Evolutionary conservation across 1,140 invertebrate species (phyloP), one percentile per base, ranked within the genome.

Genomic region (Macrobrachium nipponense): DNA sequence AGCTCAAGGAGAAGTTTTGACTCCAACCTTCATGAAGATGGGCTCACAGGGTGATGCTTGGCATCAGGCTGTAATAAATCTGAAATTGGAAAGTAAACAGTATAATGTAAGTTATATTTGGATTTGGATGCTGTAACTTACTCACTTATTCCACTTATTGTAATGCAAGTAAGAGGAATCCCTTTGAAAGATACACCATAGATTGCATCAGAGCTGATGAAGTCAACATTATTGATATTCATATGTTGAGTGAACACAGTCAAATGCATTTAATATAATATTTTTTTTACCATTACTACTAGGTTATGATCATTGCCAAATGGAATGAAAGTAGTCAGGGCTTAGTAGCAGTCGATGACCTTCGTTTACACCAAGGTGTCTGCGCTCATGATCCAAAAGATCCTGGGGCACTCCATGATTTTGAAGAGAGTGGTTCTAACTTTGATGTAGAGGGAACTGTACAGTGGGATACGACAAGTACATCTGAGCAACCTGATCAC

Each of bases 11-110:
- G 20, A 20, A n/a, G 12, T 79, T 6, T 75, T 58, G 20, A 36
- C 75, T 8, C 70, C 75, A 3, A 58, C 59, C 12, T 85, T 88
- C 72, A 15, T 76, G 1, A 80, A 72, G 66, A 64, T 60, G 17
- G 87, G 82, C 11, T 80, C 87, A 0, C 87, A 88, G 51, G 87
- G 87, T 60, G 87, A 88, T 61, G 66, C 76, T 60, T 88, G 87
- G 87, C 87, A 88, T 15, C 77, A 51, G 58, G 60, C 87, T 58
- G n/a, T 36, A 27, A 44, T 88, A 23, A 60, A 80, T 43, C 23
- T 88, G 8, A 17, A 77, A 10, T 27, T 76, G 17, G 51, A 17
- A 20, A 20, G 10, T 20, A 15, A 36, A 62, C 15, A 43, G 5
- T 86, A 43, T 80, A 73, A 80, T 86, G 83, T 86, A 75, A 73